Conservation (phyloP, 1,140 invertebrate species). For the Saxidomus purpurata region DNA sequence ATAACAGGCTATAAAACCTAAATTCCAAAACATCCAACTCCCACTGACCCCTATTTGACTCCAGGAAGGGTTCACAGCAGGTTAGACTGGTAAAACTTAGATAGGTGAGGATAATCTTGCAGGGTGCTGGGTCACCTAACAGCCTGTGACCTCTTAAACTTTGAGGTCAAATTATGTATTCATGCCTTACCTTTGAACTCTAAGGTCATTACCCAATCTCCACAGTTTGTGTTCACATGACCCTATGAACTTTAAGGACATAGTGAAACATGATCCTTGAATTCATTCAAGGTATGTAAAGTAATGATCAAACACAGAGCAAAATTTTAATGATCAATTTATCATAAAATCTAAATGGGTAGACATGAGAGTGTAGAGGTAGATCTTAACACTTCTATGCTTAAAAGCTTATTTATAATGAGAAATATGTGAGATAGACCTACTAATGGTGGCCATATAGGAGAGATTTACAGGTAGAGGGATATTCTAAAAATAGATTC, state of each 20-base stretch:
- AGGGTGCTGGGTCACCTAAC: slow-evolving; percentile 16
- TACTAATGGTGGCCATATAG: too few species aligned
- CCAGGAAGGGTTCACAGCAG: background rate
- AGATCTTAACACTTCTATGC: too few species aligned
- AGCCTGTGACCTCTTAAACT: background rate
- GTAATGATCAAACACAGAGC: too few species aligned
- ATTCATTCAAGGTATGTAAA: too few species aligned
- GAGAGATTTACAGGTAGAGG: too few species aligned
- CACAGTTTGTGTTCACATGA: background rate
- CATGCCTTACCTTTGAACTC: background rate
- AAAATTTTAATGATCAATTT: too few species aligned
- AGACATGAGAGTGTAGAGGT: too few species aligned
- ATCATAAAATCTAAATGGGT: too few species aligned
- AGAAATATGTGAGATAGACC: too few species aligned
- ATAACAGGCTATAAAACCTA: too few species aligned
- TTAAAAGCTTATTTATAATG: too few species aligned
- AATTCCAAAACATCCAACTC: background rate
- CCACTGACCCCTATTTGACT: slow-evolving; percentile 19
- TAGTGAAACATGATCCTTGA: background rate
- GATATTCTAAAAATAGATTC: too few species aligned
- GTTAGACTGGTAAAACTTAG: background rate
- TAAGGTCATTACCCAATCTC: slow-evolving; percentile 23
- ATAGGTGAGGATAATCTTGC: background rate
- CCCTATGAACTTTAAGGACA: slow-evolving; percentile 13
- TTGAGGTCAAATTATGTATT: slow-evolving; percentile 23